Evolutionary conservation across 1,140 invertebrate species (phyloP).

Genomic region (Stegodyphus dumicola): DNA sequence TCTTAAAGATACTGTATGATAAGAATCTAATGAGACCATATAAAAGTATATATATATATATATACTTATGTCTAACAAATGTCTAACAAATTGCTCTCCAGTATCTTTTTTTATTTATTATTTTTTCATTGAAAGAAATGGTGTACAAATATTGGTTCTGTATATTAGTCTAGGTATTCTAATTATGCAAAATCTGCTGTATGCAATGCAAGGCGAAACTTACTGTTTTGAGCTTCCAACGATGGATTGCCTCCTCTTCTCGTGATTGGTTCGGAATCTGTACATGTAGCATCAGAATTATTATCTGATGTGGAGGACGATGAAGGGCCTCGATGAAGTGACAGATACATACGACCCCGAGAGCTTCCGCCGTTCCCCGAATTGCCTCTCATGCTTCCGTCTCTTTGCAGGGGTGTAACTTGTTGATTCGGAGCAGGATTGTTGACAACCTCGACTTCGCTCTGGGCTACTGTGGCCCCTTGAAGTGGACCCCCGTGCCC

Average conservation of each 20-base stretch:
- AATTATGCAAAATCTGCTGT: too few species aligned
- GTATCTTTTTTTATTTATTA: too few species aligned
- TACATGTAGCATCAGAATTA: constrained; percentile 62
- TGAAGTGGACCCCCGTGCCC: constrained; percentile 10
- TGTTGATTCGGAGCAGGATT: constrained; percentile 15
- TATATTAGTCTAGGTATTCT: too few species aligned
- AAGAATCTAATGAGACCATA: too few species aligned
- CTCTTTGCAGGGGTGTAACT: not conserved
- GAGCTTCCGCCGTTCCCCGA: not conserved
- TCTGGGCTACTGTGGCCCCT: not conserved
- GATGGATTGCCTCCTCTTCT: constrained; percentile 42
- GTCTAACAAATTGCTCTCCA: too few species aligned
- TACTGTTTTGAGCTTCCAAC: constrained; percentile 56
- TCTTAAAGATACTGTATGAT: too few species aligned
- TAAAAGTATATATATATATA: too few species aligned
- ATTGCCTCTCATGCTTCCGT: constrained; percentile 3
- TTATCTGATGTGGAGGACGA: constrained; percentile 63
- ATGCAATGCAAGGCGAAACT: not conserved
- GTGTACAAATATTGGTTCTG: too few species aligned
- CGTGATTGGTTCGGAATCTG: constrained; percentile 58
- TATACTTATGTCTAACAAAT: too few species aligned
- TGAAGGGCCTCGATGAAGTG: constrained; percentile 50
- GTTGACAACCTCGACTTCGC: constrained; percentile 19
- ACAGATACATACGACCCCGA: constrained; percentile 40
- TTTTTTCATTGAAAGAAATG: too few species aligned